A percentile compares a stretch with the other conserved stretches of the same genome.
Evolutionary conservation across 2,888 invertebrate species (phyloP).

Genomic region (Patella caerulea): DNA sequence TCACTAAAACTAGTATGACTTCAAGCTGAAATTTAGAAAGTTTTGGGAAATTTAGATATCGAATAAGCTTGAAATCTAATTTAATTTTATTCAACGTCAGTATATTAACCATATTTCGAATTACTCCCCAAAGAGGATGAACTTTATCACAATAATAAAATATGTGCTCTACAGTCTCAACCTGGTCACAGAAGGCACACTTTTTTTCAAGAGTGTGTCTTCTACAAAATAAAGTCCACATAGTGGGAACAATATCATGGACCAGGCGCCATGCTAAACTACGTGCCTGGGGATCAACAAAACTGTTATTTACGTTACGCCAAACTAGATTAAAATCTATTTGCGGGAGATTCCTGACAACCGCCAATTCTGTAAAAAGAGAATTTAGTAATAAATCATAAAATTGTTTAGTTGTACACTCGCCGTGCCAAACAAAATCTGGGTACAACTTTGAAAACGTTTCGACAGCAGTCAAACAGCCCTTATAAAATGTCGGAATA

Average conservation of each 20-base stretch:
- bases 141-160: neutral
- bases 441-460: neutral
- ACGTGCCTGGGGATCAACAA: conserved; percentile 2
- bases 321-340: too few species aligned
- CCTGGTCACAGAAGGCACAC: neutral
- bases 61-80: neutral
- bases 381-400: neutral
- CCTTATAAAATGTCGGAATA: neutral
- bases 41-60: neutral
- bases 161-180: neutral
- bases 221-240: too few species aligned
- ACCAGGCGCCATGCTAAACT: neutral
- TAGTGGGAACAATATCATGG: conserved; percentile 2
- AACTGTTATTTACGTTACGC: neutral
- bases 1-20: neutral
- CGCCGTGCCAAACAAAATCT: neutral
- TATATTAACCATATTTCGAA: neutral
- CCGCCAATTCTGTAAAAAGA: too few species aligned
- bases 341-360: too few species aligned
- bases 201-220: too few species aligned
- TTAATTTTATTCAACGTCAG: neutral
- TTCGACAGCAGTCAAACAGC: neutral
- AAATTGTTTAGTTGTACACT: neutral
- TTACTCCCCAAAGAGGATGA: neutral
- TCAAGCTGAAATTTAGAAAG: neutral